These are phyloP conservation scores for Elaphurus davidianus DNA, from an alignment of 2,113 vertebrate species.

Conservation along the genomic window DNA sequence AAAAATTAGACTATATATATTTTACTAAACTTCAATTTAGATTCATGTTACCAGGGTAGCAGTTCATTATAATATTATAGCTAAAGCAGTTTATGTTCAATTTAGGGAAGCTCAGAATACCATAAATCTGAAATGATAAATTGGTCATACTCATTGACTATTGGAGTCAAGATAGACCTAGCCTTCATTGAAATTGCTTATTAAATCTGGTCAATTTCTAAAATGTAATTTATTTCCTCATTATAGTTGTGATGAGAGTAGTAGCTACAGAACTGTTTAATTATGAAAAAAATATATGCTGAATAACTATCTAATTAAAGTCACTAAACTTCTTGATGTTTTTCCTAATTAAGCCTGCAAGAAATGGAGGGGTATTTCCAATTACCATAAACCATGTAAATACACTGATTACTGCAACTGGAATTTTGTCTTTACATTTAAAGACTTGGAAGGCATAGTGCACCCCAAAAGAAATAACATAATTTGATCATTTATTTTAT, in stretches of 20 bases:
- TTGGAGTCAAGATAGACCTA: constrained; percentile 23
- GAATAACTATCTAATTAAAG: constrained; percentile 79
- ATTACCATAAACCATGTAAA: constrained; percentile 63
- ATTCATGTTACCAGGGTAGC: neutral
- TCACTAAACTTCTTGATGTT: constrained; percentile 67
- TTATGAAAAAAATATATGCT: constrained; percentile 55
- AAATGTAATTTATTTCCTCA: constrained; percentile 68
- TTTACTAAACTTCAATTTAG: constrained; percentile 12
- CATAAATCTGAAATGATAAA: neutral
- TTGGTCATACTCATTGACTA: neutral
- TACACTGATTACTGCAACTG: neutral
- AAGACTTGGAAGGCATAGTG: neutral
- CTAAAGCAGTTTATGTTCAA: neutral
- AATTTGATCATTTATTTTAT: neutral
- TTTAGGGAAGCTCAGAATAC: neutral
- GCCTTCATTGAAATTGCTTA: constrained; percentile 52
- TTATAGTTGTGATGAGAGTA: constrained; percentile 58
- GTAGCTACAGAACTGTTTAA: constrained; percentile 64
- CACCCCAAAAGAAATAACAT: neutral
- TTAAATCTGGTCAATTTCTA: constrained; percentile 51
- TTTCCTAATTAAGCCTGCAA: constrained; percentile 74
- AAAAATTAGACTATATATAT: neutral
- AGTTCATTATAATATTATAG: neutral
- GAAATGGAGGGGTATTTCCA: constrained; percentile 52
- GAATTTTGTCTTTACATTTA: neutral